Conservation (phyloP, 1,140 invertebrate genomes). For the Atta cephalotes region DNA sequence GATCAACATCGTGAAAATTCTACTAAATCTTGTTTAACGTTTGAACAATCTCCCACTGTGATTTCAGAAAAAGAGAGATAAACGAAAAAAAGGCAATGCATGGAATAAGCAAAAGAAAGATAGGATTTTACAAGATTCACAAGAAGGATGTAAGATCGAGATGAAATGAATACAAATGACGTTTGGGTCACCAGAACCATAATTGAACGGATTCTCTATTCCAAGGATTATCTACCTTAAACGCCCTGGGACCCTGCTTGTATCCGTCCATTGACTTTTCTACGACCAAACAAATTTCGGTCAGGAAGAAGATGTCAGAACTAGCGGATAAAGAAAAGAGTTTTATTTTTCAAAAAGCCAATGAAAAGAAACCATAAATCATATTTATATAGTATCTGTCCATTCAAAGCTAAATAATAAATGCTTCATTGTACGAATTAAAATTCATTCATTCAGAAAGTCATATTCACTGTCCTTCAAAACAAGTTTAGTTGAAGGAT, state of each 20-base stretch:
- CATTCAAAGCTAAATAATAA: slow-evolving; percentile 76
- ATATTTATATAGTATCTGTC: slow-evolving; percentile 42
- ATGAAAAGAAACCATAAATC: slow-evolving; percentile 66
- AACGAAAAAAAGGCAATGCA: neutral
- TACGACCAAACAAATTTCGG: slow-evolving; percentile 53
- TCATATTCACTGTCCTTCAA: slow-evolving; percentile 75
- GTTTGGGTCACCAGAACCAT: slow-evolving; percentile 77
- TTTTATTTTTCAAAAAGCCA: neutral
- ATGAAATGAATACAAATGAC: slow-evolving; percentile 82
- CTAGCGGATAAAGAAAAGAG: neutral
- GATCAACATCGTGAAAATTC: slow-evolving; percentile 44
- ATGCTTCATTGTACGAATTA: slow-evolving; percentile 73
- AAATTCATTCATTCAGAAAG: neutral
- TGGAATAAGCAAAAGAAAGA: slow-evolving; percentile 18
- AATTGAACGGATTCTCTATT: slow-evolving; percentile 81
- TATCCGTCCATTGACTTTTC: slow-evolving; percentile 56
- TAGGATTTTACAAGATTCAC: slow-evolving; percentile 21
- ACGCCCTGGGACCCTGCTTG: slow-evolving; percentile 56
- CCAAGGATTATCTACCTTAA: slow-evolving; percentile 79
- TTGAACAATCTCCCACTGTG: slow-evolving; percentile 71
- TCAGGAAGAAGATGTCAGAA: neutral
- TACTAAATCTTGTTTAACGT: slow-evolving; percentile 78
- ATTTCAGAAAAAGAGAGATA: neutral
- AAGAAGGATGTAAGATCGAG: slow-evolving; percentile 67
- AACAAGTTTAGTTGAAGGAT: slow-evolving; percentile 29